Evolutionary conservation across 2,113 vertebrate species (phyloP), one percentile per base, ranked within the genome.

Genomic region (Melanocharis versteri): DNA sequence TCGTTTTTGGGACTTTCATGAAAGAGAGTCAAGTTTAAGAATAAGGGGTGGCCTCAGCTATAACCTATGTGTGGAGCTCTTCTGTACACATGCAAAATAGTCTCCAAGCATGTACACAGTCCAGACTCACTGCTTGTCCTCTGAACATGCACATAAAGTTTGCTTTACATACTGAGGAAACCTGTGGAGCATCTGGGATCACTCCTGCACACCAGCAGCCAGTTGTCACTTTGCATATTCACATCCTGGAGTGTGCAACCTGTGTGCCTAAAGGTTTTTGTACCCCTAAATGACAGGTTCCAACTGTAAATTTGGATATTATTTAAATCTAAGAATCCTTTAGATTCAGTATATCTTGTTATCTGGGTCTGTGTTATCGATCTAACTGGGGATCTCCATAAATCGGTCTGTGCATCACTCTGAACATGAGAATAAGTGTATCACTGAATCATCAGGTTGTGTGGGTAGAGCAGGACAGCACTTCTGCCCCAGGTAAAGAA

Each of bases 401-500:
- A 86, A 65, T 88, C 42, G 78, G 37, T 35, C 48, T 61, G 37
- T 75, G 50, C 50, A 54, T 69, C 23, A 18, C 31, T 35, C 26
- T 72, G 75, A 73, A 33, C 16, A 13, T 57, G 42, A 76, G 44
- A 78, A 53, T 68, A 71, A 82, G n/a, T 75, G 15, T 72, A 48
- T 61, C 45, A 87, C 62, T 40, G 44, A 70, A 79, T 83, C 44
- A n/a, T 70, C 58, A 77, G 78, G 37, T 26, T 54, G 47, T n/a
- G 22, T 54, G 68, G 35, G 58, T 44, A 71, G 71, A 77, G 70
- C 68, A 86, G 56, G 68, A 76, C 24, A 90, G 44, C 14, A 7
- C 56, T 92, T 83, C 51, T 93, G 81, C 77, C 77, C 71, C 31
- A 58, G 28, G 71, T 86, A 19, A 90, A 70, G 85, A 91, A 77